Conservation (phyloP, 2,797 vertebrate genomes). For the Hydrolagus colliei region DNA sequence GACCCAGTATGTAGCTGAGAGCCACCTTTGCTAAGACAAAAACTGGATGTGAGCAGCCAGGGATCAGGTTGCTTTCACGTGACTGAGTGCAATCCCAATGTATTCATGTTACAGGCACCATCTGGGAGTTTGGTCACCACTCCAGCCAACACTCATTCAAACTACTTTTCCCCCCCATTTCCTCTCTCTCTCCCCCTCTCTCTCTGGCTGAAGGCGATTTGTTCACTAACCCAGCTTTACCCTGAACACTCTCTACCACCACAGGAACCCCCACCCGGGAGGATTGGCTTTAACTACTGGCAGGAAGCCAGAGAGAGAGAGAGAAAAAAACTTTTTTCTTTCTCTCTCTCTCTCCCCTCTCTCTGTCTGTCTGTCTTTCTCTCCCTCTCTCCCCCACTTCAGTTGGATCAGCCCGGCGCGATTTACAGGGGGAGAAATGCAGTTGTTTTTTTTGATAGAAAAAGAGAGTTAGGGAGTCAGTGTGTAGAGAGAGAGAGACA, state of each 20-base stretch:
- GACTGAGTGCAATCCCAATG: constrained; percentile 46
- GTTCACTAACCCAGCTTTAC: not conserved
- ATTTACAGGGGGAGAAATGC: constrained; percentile 2
- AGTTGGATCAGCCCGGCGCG: no score
- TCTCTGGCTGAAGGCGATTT: not conserved
- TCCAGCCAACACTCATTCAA: not conserved
- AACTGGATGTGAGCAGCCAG: not conserved
- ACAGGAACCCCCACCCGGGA: not conserved
- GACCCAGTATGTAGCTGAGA: no score
- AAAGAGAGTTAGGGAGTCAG: not conserved
- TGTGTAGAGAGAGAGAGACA: no score
- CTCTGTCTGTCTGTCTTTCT: no score
- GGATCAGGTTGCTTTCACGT: constrained; percentile 52
- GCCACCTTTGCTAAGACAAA: not conserved
- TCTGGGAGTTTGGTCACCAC: not conserved
- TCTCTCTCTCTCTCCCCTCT: no score
- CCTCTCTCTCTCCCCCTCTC: not conserved
- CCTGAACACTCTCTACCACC: not conserved
- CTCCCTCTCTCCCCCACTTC: no score
- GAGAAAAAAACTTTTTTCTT: no score
- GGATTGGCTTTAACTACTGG: not conserved
- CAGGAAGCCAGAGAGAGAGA: not conserved
- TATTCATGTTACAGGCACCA: constrained; percentile 39
- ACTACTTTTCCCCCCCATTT: not conserved
- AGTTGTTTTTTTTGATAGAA: constrained; percentile 33